Conservation (phyloP, 2,888 invertebrate species). For the Deilephila porcellus region DNA sequence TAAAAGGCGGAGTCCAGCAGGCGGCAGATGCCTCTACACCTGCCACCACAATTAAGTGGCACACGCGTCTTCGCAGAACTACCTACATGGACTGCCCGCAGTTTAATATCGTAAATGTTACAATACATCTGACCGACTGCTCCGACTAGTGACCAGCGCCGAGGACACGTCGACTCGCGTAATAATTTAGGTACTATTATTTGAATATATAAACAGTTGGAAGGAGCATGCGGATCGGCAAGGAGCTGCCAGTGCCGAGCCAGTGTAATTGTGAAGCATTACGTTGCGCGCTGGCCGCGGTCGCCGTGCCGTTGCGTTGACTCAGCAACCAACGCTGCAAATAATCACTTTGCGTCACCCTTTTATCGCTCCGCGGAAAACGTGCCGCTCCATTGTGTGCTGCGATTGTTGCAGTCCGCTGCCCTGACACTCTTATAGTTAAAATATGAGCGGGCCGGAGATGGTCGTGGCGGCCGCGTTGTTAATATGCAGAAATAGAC, state of each 20-base stretch:
- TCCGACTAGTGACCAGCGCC: background rate
- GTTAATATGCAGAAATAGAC: constrained; percentile 63
- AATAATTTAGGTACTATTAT: constrained; percentile 38
- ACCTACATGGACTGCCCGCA: constrained; percentile 38
- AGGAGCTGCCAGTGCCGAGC: constrained; percentile 12
- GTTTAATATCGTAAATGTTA: constrained; percentile 12
- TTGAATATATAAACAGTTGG: constrained; percentile 30
- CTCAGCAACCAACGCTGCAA: constrained; percentile 81
- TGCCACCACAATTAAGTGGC: constrained; percentile 74
- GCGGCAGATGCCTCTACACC: constrained; percentile 80
- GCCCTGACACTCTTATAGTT: background rate
- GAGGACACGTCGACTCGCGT: background rate
- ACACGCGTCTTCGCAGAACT: constrained; percentile 67
- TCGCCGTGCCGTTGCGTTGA: constrained; percentile 64
- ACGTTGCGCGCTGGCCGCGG: constrained; percentile 15
- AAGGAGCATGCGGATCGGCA: background rate
- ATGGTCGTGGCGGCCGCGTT: constrained; percentile 32
- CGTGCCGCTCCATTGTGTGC: constrained; percentile 70
- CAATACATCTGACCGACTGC: background rate
- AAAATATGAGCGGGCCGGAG: background rate
- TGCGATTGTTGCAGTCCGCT: constrained; percentile 49
- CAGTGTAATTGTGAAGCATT: constrained; percentile 27
- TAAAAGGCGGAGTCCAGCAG: constrained; percentile 64
- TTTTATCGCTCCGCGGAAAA: constrained; percentile 78
- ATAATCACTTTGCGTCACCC: constrained; percentile 84